Evolutionary conservation across 2,888 invertebrate species (phyloP).

Genomic region (Drosophila anomelani): DNA sequence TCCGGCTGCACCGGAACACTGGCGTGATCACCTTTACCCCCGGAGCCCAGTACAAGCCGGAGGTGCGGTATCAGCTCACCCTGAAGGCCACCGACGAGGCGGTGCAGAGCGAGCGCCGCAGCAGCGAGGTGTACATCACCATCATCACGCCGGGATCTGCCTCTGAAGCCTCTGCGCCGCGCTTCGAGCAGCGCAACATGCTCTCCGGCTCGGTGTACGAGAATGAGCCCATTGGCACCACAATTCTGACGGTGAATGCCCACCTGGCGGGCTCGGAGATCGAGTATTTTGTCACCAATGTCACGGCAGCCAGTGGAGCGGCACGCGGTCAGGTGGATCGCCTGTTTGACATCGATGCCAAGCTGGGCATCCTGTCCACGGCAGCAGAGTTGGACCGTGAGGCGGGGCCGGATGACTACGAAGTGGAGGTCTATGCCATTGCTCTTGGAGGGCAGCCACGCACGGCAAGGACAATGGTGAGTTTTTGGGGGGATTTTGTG

Average conservation of each 20-base stretch:
- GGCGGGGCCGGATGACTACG: slow-evolving; percentile 92
- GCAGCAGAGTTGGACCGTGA: slow-evolving; percentile 93
- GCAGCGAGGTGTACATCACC: slow-evolving; percentile 94
- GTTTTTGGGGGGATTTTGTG: slow-evolving; percentile 56
- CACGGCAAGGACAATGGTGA: slow-evolving; percentile 94
- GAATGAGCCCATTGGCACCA: slow-evolving; percentile 94
- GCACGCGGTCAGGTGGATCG: slow-evolving; percentile 90
- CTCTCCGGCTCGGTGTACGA: slow-evolving; percentile 93
- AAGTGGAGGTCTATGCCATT: slow-evolving; percentile 94
- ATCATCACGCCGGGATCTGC: slow-evolving; percentile 88
- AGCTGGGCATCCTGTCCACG: slow-evolving; percentile 94
- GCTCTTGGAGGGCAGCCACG: slow-evolving; percentile 89
- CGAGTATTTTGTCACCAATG: slow-evolving; percentile 96
- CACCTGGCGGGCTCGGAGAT: slow-evolving; percentile 88
- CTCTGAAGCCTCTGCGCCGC: slow-evolving; percentile 84
- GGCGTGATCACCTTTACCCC: slow-evolving; percentile 90
- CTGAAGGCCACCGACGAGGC: slow-evolving; percentile 97
- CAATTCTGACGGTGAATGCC: slow-evolving; percentile 92
- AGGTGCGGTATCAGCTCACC: slow-evolving; percentile 92
- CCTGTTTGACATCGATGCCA: slow-evolving; percentile 95
- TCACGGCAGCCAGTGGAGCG: slow-evolving; percentile 85
- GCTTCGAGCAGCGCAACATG: slow-evolving; percentile 87
- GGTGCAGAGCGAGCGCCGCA: slow-evolving; percentile 93
- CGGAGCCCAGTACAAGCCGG: slow-evolving; percentile 86
- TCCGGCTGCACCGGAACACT: slow-evolving; percentile 92